These are phyloP conservation scores for Invenusta paracnida DNA, from an alignment of 2,888 invertebrate species.

Conservation along the genomic window DNA sequence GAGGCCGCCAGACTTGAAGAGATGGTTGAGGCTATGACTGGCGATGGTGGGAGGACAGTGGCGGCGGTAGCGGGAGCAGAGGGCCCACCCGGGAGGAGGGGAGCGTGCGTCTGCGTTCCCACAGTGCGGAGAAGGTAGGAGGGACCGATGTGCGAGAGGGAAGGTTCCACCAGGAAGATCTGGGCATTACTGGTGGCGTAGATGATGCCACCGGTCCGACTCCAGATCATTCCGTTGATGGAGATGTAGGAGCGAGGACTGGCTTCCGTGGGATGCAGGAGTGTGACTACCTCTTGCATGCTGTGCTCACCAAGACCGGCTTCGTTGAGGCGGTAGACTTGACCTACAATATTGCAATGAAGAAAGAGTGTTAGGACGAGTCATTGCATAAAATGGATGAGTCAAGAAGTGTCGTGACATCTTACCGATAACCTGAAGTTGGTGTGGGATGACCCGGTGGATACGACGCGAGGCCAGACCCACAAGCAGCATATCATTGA, in stretches of 20 bases:
- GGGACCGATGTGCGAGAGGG: neutral
- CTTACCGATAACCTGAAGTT: neutral
- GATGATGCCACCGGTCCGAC: neutral
- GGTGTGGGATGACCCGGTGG: neutral
- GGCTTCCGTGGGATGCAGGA: slow-evolving; percentile 43
- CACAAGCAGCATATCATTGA: slow-evolving; percentile 73
- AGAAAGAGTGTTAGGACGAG: too few relatives aligned
- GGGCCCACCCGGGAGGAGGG: neutral
- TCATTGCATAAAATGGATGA: too few relatives aligned
- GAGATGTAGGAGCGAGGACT: slow-evolving; percentile 27
- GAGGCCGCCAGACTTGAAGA: neutral
- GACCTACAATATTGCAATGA: slow-evolving; percentile 64
- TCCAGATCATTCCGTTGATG: neutral
- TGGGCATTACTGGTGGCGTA: neutral
- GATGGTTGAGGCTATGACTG: neutral
- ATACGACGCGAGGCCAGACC: slow-evolving; percentile 70
- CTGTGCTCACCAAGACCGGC: slow-evolving; percentile 38
- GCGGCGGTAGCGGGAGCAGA: neutral
- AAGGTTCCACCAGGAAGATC: neutral
- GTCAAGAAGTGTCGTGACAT: too few relatives aligned
- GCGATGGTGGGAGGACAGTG: neutral
- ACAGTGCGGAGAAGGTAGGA: neutral
- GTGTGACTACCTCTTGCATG: slow-evolving; percentile 39
- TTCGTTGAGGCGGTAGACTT: slow-evolving; percentile 62
- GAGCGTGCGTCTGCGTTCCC: neutral